Evolutionary conservation across 2,113 vertebrate species (phyloP).

Genomic region (Vulpes lagopus): DNA sequence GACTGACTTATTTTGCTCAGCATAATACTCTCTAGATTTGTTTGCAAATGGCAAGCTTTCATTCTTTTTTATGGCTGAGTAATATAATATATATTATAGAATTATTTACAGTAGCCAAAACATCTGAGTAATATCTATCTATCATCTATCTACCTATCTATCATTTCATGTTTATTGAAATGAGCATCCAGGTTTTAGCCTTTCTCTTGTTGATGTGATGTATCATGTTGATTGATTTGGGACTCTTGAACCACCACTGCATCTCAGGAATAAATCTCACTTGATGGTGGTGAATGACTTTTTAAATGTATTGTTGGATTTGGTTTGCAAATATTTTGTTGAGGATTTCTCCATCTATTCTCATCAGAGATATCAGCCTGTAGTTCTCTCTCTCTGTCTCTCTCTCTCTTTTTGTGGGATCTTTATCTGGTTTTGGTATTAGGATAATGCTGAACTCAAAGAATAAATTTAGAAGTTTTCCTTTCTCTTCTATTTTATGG

Average conservation of each 20-base stretch:
- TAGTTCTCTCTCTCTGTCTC: background rate
- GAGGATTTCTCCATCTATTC: background rate
- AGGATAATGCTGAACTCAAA: background rate
- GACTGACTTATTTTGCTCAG: background rate
- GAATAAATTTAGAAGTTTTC: background rate
- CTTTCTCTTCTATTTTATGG: background rate
- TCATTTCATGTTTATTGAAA: background rate
- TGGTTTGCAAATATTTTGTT: background rate
- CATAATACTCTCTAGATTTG: background rate
- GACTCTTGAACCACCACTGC: background rate
- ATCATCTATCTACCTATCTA: too few species aligned
- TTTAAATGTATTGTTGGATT: background rate
- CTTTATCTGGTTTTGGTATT: background rate
- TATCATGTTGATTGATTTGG: background rate
- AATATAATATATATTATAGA: background rate
- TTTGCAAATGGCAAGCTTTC: background rate
- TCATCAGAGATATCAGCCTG: background rate
- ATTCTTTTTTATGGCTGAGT: background rate
- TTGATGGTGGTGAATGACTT: background rate
- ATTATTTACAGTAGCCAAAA: too few species aligned
- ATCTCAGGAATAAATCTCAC: background rate
- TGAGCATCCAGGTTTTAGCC: background rate
- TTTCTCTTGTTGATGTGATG: background rate
- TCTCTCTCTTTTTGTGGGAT: background rate
- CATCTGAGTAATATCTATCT: too few species aligned